Evolutionary conservation across 2,888 invertebrate genomes (phyloP), one percentile per base, ranked within the genome.

Genomic region (Drosophila infuscata): DNA sequence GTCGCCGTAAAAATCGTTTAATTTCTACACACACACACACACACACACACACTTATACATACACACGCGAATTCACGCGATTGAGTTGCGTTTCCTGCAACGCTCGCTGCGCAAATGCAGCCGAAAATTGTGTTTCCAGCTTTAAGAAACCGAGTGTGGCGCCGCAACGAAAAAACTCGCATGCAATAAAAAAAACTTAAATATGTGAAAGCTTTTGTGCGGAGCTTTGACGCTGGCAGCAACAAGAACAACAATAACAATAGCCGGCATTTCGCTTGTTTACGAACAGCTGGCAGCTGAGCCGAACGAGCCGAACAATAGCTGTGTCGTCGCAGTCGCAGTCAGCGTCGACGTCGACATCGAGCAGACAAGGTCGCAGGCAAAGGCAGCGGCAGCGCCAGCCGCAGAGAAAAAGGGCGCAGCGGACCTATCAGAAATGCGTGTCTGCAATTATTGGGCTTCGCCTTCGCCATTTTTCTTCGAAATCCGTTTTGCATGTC

Each of bases 71-170:
- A 9, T 67, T 53, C 72, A 65, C 76, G 71, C 85, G 82, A 88
- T 76, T 72, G 53, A 81, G 82, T 68, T 81, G 82, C 76, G 64
- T 79, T 83, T 75, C 88, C 82, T 88, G 90, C 88, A 91, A 88
- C 83, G 78, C 78, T 81, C 83, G 78, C 64, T 84, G 82, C 90
- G 80, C 88, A 78, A 85, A 89, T 85, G 85, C 89, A 86, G 88
- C 81, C 86, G 56, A 85, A 78, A 80, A 76, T 66, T 72, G 41
- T 20, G 49, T 59, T 66, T 66, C 57, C 60, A 61, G 63, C 79
- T 83, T 82, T 83, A 80, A 80, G 68, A 80, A 66, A 57, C 51
- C 53, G 71, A 65, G 62, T 65, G 43, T 64, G 54, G 41, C 25
- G 35, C 8, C 32, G 17, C 9, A 17, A 33, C 17, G 25, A 15